Evolutionary conservation across 2,113 vertebrate species (phyloP), one percentile per base, ranked within the genome.

Genomic region (Actenoides hombroni): DNA sequence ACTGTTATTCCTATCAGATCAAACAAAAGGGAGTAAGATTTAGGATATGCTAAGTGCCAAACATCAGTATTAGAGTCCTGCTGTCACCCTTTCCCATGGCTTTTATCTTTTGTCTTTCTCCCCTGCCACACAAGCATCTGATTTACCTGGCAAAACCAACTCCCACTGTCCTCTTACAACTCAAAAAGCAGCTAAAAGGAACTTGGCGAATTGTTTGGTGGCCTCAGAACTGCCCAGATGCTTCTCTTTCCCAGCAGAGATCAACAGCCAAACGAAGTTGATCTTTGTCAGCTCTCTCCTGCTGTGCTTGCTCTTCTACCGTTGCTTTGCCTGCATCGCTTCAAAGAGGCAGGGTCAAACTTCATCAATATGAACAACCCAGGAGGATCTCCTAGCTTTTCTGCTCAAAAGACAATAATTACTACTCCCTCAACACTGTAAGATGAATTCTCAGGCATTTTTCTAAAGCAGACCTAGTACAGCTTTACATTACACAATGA

Each of bases 21-120:
- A 89, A 95, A 92, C 56, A 95, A 59, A 77, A 75, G 6, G 6
- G 93, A 87, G 78, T 76, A 63, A 94, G 77, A 87, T 89, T 91
- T 57, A 78, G 86, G 77, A 65, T 75, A 24, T 1, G 0, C 61
- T 91, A 68, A 86, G 77, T 79, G 86, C 89, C 65, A 48, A 71
- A 53, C 80, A 28, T 46, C 60, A 37, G 25, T 18, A n/a, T 40
- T 40, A 23, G 37, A 54, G 77, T 64, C 69, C 80, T 53, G 64
- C 73, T 88, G 56, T 29, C 83, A 39, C 60, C 49, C 56, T 56
- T 77, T 70, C 59, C 54, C 23, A n/a, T 44, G 90, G 63, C 83
- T 96, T 92, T 77, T 61, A 39, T 69, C 33, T 64, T 86, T 65
- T 69, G 49, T 60, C 70, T 63, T 92, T 73, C 40, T 80, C 23